Percentiles rank a stretch among this genome's conserved stretches.
phyloP scores from a whole-genome alignment of 1,140 invertebrate species.

The Drosophila pandora region DNA sequence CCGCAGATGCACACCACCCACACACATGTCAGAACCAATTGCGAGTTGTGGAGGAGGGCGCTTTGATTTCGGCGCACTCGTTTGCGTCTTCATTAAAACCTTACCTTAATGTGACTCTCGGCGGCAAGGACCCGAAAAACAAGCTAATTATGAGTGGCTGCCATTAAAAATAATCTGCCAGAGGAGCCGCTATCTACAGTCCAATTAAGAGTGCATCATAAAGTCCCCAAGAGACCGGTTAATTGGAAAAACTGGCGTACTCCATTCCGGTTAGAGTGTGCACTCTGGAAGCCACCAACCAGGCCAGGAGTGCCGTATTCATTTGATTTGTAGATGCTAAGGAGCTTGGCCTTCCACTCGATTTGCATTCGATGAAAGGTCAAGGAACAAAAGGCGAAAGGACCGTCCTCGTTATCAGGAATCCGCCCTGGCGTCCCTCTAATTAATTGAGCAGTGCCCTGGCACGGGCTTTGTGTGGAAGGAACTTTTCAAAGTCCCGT shows the following conservation, averaged over 20 bases:
- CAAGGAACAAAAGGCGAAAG: conserved; percentile 3
- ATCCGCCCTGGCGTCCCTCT: conserved; percentile 31
- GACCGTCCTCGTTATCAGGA: conserved; percentile 17
- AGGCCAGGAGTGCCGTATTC: not conserved
- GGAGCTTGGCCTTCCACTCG: conserved; percentile 31
- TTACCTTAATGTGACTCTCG: conserved; percentile 35
- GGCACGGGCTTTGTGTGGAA: conserved; percentile 36
- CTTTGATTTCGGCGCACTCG: conserved; percentile 40
- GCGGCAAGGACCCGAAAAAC: conserved; percentile 5
- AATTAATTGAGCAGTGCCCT: conserved; percentile 54
- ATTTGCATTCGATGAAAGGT: conserved; percentile 40
- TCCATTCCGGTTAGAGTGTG: not conserved
- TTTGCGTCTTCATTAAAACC: conserved; percentile 53
- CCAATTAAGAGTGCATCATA: not conserved
- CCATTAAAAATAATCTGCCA: conserved; percentile 3
- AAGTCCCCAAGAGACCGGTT: not conserved
- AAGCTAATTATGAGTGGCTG: conserved; percentile 12
- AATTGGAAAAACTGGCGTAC: conserved; percentile 3
- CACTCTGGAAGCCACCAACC: not conserved
- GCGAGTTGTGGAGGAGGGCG: conserved; percentile 34
- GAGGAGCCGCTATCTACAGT: not conserved
- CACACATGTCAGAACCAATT: conserved; percentile 41
- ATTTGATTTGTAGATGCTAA: conserved; percentile 5
- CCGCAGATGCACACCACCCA: conserved; percentile 10
- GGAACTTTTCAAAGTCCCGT: conserved; percentile 50